phyloP scores from a whole-genome alignment of 2,113 vertebrate species.

The Benitochromis conjunctus region DNA sequence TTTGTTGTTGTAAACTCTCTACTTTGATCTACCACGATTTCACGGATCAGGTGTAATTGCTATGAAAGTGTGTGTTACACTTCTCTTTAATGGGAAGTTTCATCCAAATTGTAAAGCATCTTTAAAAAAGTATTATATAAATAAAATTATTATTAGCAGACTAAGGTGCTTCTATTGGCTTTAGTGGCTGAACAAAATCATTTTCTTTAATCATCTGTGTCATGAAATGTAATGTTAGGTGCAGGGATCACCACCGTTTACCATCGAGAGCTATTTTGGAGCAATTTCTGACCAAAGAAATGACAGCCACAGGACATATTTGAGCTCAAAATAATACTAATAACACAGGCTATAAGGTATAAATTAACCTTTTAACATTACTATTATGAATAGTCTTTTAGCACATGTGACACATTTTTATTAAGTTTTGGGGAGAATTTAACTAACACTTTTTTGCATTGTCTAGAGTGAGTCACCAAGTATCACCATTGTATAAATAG shows the following conservation, averaged over 20 bases:
- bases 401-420: too few species aligned
- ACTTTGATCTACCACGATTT: neutral
- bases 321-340: neutral
- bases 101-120: too few species aligned
- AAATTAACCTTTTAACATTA: neutral
- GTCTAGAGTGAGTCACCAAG: too few species aligned
- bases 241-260: neutral
- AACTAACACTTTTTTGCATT: too few species aligned
- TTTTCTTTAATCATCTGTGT: too few species aligned
- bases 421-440: too few species aligned
- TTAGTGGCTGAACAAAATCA: too few species aligned
- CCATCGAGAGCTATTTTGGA: neutral
- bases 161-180: neutral
- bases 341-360: neutral
- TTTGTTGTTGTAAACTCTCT: neutral
- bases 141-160: neutral
- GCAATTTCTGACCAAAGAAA: neutral
- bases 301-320: neutral
- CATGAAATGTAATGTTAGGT: too few species aligned
- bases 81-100: too few species aligned
- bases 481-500: neutral
- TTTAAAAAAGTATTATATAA: too few species aligned
- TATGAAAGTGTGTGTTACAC: neutral
- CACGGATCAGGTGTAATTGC: neutral
- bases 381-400: neutral